Percentiles rank a stretch among this genome's conserved stretches.
Conservation (phyloP, 2,113 vertebrate genomes). For the Sitta europaea region DNA sequence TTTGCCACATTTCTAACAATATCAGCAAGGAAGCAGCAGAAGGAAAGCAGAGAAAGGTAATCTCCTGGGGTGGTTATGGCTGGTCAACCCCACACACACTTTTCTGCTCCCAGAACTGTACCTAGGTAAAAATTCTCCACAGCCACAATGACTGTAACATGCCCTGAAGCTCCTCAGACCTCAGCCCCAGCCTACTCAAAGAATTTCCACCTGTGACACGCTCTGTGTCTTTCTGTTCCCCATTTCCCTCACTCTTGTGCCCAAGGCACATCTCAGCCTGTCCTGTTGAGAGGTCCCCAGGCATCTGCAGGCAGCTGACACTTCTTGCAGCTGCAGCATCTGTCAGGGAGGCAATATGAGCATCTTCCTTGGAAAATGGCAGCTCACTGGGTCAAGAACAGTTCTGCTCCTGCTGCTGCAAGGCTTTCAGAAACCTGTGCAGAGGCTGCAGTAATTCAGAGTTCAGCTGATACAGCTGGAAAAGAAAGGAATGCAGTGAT, state of each 20-base stretch:
- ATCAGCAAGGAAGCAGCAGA: neutral
- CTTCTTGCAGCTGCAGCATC: neutral
- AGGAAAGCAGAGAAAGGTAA: neutral
- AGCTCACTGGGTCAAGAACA: neutral
- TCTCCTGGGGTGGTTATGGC: neutral
- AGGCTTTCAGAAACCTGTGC: neutral
- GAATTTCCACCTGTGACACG: neutral
- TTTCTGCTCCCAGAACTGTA: neutral
- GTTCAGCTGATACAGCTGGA: neutral
- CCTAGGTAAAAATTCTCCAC: neutral
- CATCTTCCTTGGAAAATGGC: neutral
- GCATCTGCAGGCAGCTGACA: neutral
- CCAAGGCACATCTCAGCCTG: neutral
- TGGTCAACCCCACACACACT: neutral
- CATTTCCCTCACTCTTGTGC: neutral
- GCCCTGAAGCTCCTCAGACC: neutral
- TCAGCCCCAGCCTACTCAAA: neutral
- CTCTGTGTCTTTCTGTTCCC: neutral
- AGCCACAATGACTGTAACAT: neutral
- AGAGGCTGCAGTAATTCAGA: neutral
- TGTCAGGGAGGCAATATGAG: neutral
- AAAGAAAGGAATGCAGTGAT: neutral
- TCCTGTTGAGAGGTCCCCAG: neutral
- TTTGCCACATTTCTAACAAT: neutral
- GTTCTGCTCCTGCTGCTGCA: neutral